Evolutionary conservation across 1,140 invertebrate genomes (phyloP), one percentile per base, ranked within the genome.

Genomic region (Ladona fulva): DNA sequence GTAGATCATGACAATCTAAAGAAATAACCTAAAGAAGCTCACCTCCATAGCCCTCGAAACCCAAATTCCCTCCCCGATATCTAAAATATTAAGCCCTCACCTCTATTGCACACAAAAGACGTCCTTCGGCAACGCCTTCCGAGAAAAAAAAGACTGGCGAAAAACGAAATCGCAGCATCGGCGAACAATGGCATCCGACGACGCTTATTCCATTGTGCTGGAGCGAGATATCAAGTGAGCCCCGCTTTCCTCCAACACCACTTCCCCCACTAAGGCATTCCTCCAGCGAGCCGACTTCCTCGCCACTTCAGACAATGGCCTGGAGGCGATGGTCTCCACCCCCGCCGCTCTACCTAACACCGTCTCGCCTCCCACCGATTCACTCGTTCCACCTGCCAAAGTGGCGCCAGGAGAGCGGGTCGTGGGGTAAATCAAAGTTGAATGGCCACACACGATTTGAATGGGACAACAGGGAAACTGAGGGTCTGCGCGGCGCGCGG

Each of bases 391-490:
- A 52, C 52, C 3, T 66, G 52, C 3, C 52, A 66, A 66, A 66
- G 52, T 66, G 52, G 52, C 12, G n/a, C 52, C 52, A 6, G 5
- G 52, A 22, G 52, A 66, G 52, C 3, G 52, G 52, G 19, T 52
- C 44, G 10, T 19, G 44, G 19, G n/a, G 3, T 66, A 66, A 66
- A 66, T 66, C 52, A 66, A 66, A 66, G 52, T 66, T 66, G 52
- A 66, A 66, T 66, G 52, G 52, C 16, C 52, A 66, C 52, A 66
- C 52, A 66, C 52, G 52, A 66, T 66, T 66, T 66, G 52, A 66
- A 66, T 66, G 52, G 52, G 52, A 66, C 52, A 66, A 66, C 52
- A 22, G 52, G 52, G 52, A 66, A 66, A 66, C 52, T 3, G 52
- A 66, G 52, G 52, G 44, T 19, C 10, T 52, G 44, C 44, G 44